Base-by-base conservation (phyloP, 2,888 invertebrate genomes). In the Mylabris sibirica region DNA sequence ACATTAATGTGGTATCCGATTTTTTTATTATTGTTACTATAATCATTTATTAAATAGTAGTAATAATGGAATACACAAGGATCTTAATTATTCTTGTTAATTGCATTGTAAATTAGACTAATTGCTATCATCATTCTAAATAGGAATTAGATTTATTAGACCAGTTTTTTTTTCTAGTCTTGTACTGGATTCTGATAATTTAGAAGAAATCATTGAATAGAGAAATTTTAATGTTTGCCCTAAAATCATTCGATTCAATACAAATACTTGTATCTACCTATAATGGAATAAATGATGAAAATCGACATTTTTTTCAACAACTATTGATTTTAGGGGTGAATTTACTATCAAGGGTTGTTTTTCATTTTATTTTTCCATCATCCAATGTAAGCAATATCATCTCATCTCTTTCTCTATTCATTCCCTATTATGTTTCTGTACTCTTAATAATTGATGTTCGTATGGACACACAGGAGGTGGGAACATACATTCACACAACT, bases 321-420 rank as follows among this genome's bases (percentile, higher is more conserved):
- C 22, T 53, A 53, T 53, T 53, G 49, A 53, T 53, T 53, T 22
- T 30, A 30, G 8, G 22, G 49, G 49, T 53, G 49, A 53, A 53
- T 22, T 53, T 22, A 20, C 22, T 11, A 53, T 11, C 11, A 11
- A 53, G 49, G 22, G 20, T 53, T 53, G 49, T 53, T n/a, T 2
- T 17, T 17, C 6, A n/a, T 44, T 5, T 3, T 38, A 38, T 38
- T 14, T 38, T 12, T 3, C 38, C 38, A 11, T 38, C 14, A 3
- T 11, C 4, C 5, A 30, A 30, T 30, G 30, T 30, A 30, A 30
- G 8, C 5, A 8, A 30, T 30, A 8, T 8, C 30, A 2, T 38
- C 14, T 38, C 38, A 11, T 9, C 38, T 44, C n/a, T 44, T 17
- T 44, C 38, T 35, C 38, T 38, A 12, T 61, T 65, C 35, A 24